Percentiles rank a stretch among this genome's conserved stretches.
Conservation (phyloP, 1,140 invertebrate species). For the Akabosia matsudoensis region DNA sequence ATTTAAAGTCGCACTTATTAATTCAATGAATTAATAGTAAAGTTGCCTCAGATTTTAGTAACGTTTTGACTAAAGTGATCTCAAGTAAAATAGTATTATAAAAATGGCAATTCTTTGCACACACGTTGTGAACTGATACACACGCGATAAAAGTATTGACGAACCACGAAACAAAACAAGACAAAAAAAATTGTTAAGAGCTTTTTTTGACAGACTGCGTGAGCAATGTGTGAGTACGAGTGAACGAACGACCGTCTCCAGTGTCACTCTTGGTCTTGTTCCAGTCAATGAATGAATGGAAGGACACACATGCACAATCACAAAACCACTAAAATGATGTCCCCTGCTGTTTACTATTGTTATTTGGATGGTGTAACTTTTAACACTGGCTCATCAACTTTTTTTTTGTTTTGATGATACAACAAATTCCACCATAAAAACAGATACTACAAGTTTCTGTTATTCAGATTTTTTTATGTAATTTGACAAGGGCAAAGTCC, state of each 20-base stretch:
- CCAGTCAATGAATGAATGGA: not conserved
- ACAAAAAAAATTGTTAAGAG: not conserved
- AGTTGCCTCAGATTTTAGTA: too few relatives aligned
- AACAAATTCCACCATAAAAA: too few relatives aligned
- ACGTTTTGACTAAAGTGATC: too few relatives aligned
- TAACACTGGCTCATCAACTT: too few relatives aligned
- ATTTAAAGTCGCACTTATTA: too few relatives aligned
- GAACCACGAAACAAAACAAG: not conserved
- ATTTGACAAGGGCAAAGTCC: slow-evolving; percentile 8
- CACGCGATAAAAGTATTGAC: too few relatives aligned
- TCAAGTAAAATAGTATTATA: too few relatives aligned
- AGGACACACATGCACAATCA: not conserved
- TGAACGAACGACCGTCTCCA: not conserved
- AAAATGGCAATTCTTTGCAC: too few relatives aligned
- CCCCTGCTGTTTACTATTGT: not conserved
- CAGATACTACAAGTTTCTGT: not conserved
- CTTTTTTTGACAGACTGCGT: not conserved
- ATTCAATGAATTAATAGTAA: too few relatives aligned
- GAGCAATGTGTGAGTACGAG: not conserved
- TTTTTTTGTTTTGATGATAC: too few relatives aligned
- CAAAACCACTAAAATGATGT: not conserved
- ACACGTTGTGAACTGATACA: too few relatives aligned
- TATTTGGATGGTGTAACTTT: not conserved
- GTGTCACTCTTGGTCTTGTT: not conserved
- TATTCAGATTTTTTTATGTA: not conserved